Conservation (phyloP, 2,888 invertebrate species). For the Andrena trimmerana region DNA sequence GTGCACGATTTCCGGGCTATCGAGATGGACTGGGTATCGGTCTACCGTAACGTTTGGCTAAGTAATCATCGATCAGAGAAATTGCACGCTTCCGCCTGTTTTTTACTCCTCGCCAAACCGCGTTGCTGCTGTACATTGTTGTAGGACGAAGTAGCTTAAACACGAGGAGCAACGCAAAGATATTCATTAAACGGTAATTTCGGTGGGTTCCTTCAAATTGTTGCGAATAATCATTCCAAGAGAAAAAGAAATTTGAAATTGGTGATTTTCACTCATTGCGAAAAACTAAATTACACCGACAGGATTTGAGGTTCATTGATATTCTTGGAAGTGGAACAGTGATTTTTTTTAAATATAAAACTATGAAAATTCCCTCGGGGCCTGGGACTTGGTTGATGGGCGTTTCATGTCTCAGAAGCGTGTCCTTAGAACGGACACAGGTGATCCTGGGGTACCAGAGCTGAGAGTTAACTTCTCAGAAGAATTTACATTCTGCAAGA, state of each 20-base stretch:
- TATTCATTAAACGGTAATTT: conserved; percentile 18
- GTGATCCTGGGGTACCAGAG: no score
- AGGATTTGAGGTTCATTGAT: neutral
- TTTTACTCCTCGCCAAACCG: neutral
- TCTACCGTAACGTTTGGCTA: conserved; percentile 40
- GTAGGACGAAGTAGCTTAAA: neutral
- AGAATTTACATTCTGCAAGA: no score
- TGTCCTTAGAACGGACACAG: no score
- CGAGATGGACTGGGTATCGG: conserved; percentile 55
- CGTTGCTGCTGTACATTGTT: neutral
- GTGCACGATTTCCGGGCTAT: conserved; percentile 59
- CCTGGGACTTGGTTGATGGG: no score
- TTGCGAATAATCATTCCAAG: neutral
- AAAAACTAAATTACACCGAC: neutral
- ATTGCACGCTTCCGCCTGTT: conserved; percentile 45
- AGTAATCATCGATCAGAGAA: conserved; percentile 57
- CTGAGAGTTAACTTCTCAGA: no score
- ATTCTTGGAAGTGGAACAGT: no score
- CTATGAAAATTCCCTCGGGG: no score
- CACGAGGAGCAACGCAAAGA: neutral
- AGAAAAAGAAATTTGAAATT: neutral
- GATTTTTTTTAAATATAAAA: no score
- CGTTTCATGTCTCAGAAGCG: no score
- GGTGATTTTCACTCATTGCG: neutral
- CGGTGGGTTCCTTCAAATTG: neutral